These are phyloP conservation scores for Nomada lathburiana DNA, from an alignment of 2,888 invertebrate genomes.

Conservation along the genomic window DNA sequence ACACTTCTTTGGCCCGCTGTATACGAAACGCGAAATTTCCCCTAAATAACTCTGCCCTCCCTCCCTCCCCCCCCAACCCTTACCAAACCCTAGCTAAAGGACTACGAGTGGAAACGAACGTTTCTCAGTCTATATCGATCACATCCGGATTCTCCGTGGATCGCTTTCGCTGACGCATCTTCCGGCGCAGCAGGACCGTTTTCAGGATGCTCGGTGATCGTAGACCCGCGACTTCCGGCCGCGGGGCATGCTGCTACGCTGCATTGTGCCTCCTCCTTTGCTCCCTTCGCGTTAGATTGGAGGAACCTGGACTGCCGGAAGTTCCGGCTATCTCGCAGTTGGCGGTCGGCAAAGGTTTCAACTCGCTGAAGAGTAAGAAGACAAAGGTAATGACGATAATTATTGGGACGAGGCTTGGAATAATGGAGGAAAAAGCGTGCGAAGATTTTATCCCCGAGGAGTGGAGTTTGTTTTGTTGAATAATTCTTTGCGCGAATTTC, in stretches of 20 bases:
- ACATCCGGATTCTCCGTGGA: conserved; percentile 76
- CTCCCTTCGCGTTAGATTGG: conserved; percentile 84
- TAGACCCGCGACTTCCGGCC: conserved; percentile 81
- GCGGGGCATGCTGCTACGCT: conserved; percentile 86
- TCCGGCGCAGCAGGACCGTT: conserved; percentile 80
- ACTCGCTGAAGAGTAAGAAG: conserved; percentile 85
- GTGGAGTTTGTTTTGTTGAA: too few species aligned
- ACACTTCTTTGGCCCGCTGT: too few species aligned
- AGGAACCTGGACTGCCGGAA: conserved; percentile 65
- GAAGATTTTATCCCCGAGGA: too few species aligned
- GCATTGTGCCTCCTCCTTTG: conserved; percentile 89
- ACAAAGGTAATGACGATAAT: not conserved
- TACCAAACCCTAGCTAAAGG: conserved; percentile 18
- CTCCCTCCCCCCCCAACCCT: not conserved
- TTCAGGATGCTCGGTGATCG: conserved; percentile 79
- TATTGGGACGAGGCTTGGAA: not conserved
- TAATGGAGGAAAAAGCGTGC: too few species aligned
- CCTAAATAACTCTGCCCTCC: too few species aligned
- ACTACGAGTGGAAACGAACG: conserved; percentile 48
- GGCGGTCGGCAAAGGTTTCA: conserved; percentile 87
- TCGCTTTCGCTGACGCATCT: conserved; percentile 77
- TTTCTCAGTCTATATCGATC: conserved; percentile 71
- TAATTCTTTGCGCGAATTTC: too few species aligned
- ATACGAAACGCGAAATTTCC: too few species aligned
- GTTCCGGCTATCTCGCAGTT: conserved; percentile 82